A percentile compares a stretch with the other conserved stretches of the same genome.
Evolutionary conservation across 1,140 invertebrate species (phyloP).

Genomic region (Asbolus verrucosus): DNA sequence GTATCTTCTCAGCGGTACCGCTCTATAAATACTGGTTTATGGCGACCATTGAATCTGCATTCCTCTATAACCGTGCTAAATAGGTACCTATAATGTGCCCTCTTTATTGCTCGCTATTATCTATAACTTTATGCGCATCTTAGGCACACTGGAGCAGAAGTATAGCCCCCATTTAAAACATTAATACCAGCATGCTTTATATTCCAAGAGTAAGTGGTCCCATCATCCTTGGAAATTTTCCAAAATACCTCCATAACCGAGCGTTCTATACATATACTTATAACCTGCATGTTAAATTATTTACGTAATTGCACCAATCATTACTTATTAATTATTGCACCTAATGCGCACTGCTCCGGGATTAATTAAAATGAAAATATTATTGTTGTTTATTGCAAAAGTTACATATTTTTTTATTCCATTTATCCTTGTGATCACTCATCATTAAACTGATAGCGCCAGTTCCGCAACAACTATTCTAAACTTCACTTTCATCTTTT

Average conservation of each 20-base stretch:
- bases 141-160: background rate
- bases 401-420: background rate
- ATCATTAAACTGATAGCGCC: slow-evolving; percentile 11
- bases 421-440: slow-evolving; percentile 37
- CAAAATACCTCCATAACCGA: background rate
- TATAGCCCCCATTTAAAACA: background rate
- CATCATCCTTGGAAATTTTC: slow-evolving; percentile 6
- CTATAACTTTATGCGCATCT: slow-evolving; percentile 20
- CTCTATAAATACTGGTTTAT: slow-evolving; percentile 52
- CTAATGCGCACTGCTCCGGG: slow-evolving; percentile 17
- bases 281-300: background rate
- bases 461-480: background rate
- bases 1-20: slow-evolving; percentile 43
- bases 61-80: slow-evolving; percentile 48
- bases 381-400: slow-evolving; percentile 10
- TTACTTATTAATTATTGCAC: background rate
- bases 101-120: slow-evolving; percentile 36
- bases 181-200: too few relatives aligned
- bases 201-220: too few relatives aligned
- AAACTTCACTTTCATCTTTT: slow-evolving; percentile 4
- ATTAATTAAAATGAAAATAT: slow-evolving; percentile 11
- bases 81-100: slow-evolving; percentile 44
- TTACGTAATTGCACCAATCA: slow-evolving; percentile 24
- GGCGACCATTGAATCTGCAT: slow-evolving; percentile 50
- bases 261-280: slow-evolving; percentile 1